Base-by-base conservation (phyloP, 2,113 vertebrate genomes). In the Nothobranchius kuhntae region DNA sequence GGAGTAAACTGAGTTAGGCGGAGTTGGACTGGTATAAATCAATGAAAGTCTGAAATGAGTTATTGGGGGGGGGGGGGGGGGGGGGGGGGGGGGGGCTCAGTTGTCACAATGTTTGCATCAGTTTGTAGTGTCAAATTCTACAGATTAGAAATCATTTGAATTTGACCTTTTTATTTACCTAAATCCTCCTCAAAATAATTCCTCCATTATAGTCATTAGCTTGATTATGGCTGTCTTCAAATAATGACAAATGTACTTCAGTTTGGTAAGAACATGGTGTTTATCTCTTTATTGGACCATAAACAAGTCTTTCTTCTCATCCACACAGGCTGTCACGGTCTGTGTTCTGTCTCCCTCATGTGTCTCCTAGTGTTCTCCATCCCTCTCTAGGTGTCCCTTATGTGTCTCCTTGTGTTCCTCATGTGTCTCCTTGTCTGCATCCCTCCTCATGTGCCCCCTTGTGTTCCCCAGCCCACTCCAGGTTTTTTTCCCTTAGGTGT, bases 201-300 rank as follows among this genome's bases (percentile, higher is more conserved):
- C 38, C 54, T 48, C 68, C 46, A 53, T 68, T 21, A 21, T 21
- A 21, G 21, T 21, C 35, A 52, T 45, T 7, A 15, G 15, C 2
- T 47, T 54, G 71, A 51, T 15, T 40, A 48, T 50, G 46, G 9
- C 12, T 24, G 0, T 11, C 15, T 54, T 67, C 2, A 21, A 2
- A 64, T 42, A 55, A 56, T 46, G 7, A 47, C n/a, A 63, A 51
- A 68, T 8, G 50, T 15, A 6, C 9, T 54, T 58, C 11, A 45
- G 4, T 35, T 44, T 30, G 11, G 13, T 38, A 44, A 56, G 35
- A 55, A 46, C 21, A 12, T 1, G 42, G 6, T 42, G 14, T 62
- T 64, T 61, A 2, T 45, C 30, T 58, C 6, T 60, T 57, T 44
- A 24, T n/a, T 24, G 9, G 11, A 26, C 3, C 14, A 2, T 2